These are phyloP conservation scores for Silurus aristotelis DNA, from an alignment of 2,797 vertebrate genomes.

Conservation along the genomic window DNA sequence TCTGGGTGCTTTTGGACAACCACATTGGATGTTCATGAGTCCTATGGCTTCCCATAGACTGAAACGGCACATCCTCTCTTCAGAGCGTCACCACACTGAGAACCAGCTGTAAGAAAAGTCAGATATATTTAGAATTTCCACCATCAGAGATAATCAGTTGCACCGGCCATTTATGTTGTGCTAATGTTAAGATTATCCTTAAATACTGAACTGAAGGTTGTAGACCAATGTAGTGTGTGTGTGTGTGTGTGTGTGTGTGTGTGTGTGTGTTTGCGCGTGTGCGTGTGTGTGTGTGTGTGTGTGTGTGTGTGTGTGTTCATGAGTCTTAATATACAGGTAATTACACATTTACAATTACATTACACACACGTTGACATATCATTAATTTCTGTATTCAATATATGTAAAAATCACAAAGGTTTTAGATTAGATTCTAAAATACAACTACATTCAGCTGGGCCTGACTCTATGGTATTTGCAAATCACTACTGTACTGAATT, in stretches of 20 bases:
- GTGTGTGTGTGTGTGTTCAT: too few relatives aligned
- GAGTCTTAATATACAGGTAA: too few relatives aligned
- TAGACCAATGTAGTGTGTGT: not conserved
- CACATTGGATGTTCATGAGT: not conserved
- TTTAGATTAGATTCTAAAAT: not conserved
- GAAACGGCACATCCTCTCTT: not conserved
- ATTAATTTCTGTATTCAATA: too few relatives aligned
- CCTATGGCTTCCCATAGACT: slow-evolving; percentile 11
- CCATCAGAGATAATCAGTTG: not conserved
- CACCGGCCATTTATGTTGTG: not conserved
- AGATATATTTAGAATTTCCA: not conserved
- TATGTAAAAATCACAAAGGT: not conserved
- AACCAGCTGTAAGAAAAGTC: not conserved
- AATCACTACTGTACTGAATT: not conserved
- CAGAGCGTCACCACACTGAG: slow-evolving; percentile 4
- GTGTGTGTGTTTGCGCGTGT: not conserved
- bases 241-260: too few relatives aligned
- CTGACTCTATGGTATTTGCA: not conserved
- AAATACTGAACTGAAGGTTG: not conserved
- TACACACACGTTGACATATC: too few relatives aligned
- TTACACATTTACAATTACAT: too few relatives aligned
- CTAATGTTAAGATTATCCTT: not conserved
- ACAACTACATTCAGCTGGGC: not conserved
- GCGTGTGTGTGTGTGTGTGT: not conserved
- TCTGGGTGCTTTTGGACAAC: not conserved